A percentile compares a stretch with the other conserved stretches of the same genome.
Conservation (phyloP, 2,888 invertebrate species). For the Campopleginae sp. region DNA sequence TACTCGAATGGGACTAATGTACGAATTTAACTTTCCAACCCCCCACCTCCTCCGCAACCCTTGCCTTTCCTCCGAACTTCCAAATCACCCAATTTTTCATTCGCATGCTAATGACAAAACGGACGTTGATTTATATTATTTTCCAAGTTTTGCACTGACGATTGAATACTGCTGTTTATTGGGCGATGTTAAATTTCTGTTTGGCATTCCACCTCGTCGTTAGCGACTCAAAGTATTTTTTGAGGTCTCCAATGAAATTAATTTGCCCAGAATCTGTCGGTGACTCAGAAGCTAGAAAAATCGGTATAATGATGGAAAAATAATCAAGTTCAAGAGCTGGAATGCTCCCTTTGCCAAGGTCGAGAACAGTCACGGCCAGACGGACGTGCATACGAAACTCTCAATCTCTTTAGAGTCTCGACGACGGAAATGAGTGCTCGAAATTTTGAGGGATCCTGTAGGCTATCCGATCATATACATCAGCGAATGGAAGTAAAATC, state of each 20-base stretch:
- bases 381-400: neutral
- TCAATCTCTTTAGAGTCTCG: neutral
- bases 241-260: neutral
- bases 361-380: neutral
- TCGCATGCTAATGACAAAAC: neutral
- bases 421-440: neutral
- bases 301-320: no score
- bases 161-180: neutral
- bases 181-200: neutral
- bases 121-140: neutral
- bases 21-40: neutral
- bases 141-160: neutral
- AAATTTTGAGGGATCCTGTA: neutral
- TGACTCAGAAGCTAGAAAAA: neutral
- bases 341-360: no score
- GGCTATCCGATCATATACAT: neutral
- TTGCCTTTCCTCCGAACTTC: neutral
- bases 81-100: neutral
- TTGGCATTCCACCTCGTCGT: neutral
- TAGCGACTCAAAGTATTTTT: neutral
- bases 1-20: neutral
- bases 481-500: constrained; percentile 13
- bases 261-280: neutral
- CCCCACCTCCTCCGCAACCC: neutral
- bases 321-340: no score